phyloP scores from a whole-genome alignment of 2,888 invertebrate genomes.

The Tribolium freemani region DNA sequence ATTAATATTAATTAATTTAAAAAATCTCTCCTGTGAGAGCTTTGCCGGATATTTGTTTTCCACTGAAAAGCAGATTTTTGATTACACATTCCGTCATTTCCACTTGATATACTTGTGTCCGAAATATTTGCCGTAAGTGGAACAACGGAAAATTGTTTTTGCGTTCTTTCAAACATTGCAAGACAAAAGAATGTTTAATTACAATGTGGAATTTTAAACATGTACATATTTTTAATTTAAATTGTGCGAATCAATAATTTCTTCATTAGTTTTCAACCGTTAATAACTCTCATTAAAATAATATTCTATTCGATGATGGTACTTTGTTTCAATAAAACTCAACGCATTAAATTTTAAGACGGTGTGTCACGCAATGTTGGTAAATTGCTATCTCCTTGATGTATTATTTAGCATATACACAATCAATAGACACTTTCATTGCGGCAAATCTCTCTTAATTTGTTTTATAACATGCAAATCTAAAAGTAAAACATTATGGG shows the following conservation, averaged over 20 bases:
- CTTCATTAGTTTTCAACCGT: neutral
- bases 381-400: conserved; percentile 7
- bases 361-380: conserved; percentile 9
- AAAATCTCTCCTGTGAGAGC: neutral
- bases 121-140: no score
- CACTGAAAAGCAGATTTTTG: neutral
- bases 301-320: neutral
- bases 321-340: conserved; percentile 13
- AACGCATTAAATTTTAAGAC: conserved; percentile 11
- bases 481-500: no score
- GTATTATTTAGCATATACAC: neutral
- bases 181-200: neutral
- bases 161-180: neutral
- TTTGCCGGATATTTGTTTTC: conserved; percentile 5
- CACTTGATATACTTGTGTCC: neutral
- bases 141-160: neutral
- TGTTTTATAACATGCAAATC: neutral
- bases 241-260: neutral
- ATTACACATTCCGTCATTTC: conserved; percentile 10
- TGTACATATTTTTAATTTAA: neutral
- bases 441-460: neutral
- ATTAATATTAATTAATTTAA: no score
- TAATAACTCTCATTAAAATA: neutral
- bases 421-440: conserved; percentile 8
- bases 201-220: neutral